Evolutionary conservation across 2,888 invertebrate genomes (phyloP), one percentile per base, ranked within the genome.

Genomic region (Malthinus flaveolus): DNA sequence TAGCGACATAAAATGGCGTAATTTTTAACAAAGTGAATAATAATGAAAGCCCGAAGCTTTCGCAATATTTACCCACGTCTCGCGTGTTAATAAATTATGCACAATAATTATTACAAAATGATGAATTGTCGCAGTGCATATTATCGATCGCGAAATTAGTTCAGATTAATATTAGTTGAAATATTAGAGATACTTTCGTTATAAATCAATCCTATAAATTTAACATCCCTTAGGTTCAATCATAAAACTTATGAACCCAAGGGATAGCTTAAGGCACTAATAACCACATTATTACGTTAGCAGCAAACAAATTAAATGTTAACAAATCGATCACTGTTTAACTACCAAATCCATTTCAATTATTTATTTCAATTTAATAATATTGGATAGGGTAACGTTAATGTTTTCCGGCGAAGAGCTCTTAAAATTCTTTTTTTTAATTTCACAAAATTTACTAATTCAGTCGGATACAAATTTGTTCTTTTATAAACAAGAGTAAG

Each of bases 281-380:
- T 63, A 65, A 56, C 59, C 65, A 46, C 60, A 56, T 59, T 62
- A 65, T 65, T 63, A 59, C 54, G 54, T 61, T 59, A 49, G 54
- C 49, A 55, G 54, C 59, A 63, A 63, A 62, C 62, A 61, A 61
- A 63, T 65, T 64, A 64, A 61, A 61, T 56, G 58, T 54, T 61
- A 62, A 65, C 61, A 63, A 23, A 51, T 36, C 50, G 51, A 56
- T 56, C 37, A 36, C 9, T 32, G 39, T 49, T 23, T 39, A 37
- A 49, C 39, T 42, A 42, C 39, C 39, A 15, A 42, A 9, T 42
- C 39, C 15, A 42, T 42, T 23, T 23, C 39, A 2, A 23, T 23
- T 42, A 42, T 42, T 42, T 42, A 23, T 42, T 42, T 42, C 12
- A 23, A 5, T 23, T 23, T 23, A 23, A 23, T 23, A 23, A 42